Evolutionary conservation across 1,140 invertebrate genomes (phyloP).

Genomic region (Trachelipus rathkii): DNA sequence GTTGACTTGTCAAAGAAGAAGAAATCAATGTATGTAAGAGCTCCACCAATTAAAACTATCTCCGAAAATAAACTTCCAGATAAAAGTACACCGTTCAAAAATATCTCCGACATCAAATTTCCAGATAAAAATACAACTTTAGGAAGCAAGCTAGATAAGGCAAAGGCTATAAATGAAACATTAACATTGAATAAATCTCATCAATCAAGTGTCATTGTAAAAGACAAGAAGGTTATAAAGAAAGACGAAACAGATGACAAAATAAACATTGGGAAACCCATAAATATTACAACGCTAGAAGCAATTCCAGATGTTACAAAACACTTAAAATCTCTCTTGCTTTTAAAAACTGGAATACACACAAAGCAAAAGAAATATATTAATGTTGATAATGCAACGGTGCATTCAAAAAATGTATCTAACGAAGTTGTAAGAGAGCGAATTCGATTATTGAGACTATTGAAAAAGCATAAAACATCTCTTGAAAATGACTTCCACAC

Average conservation of each 20-base stretch:
- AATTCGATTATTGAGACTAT: neutral
- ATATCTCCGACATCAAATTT: neutral
- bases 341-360: neutral
- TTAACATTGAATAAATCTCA: too few species aligned
- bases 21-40: neutral
- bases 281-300: neutral
- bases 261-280: neutral
- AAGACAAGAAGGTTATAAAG: neutral
- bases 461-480: conserved; percentile 9
- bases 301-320: conserved; percentile 2
- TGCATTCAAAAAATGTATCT: neutral
- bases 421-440: conserved; percentile 5
- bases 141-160: too few species aligned
- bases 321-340: neutral
- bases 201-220: neutral
- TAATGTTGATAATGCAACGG: neutral
- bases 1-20: neutral
- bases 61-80: neutral
- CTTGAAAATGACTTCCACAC: conserved; percentile 1
- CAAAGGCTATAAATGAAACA: too few species aligned
- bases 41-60: neutral
- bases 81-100: neutral
- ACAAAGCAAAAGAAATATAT: neutral
- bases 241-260: neutral
- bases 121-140: too few species aligned